A percentile compares a stretch with the other conserved stretches of the same genome.
Evolutionary conservation across 1,140 invertebrate genomes (phyloP).

Genomic region (Drosophila miranda): DNA sequence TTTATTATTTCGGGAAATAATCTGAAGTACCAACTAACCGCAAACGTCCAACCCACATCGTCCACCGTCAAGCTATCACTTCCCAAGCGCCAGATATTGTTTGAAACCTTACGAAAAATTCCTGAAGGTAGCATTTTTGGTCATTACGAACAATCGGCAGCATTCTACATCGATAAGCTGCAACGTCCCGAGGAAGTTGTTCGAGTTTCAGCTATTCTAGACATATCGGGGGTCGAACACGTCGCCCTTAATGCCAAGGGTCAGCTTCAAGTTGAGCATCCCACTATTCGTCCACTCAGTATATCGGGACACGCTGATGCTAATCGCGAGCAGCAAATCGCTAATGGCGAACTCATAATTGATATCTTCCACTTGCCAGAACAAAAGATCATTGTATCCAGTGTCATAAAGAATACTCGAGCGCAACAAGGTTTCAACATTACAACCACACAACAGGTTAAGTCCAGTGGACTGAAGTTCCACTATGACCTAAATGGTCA

Average conservation of each 20-base stretch:
- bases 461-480: constrained; percentile 62
- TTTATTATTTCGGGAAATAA: constrained; percentile 87
- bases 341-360: constrained; percentile 84
- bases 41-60: constrained; percentile 85
- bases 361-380: constrained; percentile 86
- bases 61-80: constrained; percentile 85
- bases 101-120: constrained; percentile 83
- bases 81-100: constrained; percentile 86
- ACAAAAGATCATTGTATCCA: constrained; percentile 84
- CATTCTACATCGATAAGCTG: constrained; percentile 88
- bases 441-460: constrained; percentile 40
- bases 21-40: constrained; percentile 87
- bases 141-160: constrained; percentile 83
- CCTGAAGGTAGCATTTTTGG: constrained; percentile 76
- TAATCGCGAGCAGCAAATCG: constrained; percentile 77
- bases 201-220: constrained; percentile 39
- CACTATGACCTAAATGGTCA: constrained; percentile 57
- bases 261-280: constrained; percentile 86
- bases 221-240: constrained; percentile 79
- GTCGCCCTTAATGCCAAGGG: constrained; percentile 83
- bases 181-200: constrained; percentile 86
- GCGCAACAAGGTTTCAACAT: constrained; percentile 59
- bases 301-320: constrained; percentile 83
- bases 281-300: constrained; percentile 85
- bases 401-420: constrained; percentile 39